Evolutionary conservation across 2,113 vertebrate genomes (phyloP).

Genomic region (Lophura nycthemera): DNA sequence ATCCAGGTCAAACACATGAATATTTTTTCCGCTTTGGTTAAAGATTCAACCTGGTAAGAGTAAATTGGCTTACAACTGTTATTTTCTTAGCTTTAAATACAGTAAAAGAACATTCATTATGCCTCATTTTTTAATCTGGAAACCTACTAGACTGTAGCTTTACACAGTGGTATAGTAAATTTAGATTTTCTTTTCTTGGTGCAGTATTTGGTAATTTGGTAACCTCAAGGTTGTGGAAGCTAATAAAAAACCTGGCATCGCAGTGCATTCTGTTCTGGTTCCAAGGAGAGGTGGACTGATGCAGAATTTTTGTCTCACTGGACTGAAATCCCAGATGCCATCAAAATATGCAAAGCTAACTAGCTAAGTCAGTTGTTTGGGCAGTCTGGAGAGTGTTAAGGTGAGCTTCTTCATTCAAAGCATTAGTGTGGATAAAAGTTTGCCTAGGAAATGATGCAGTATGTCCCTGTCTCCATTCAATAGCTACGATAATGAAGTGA

Average conservation of each 20-base stretch:
- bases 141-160: background rate
- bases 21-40: background rate
- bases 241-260: background rate
- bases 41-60: conserved; percentile 8
- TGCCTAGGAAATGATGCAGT: background rate
- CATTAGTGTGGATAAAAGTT: background rate
- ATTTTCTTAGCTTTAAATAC: background rate
- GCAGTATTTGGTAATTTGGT: background rate
- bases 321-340: background rate
- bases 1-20: background rate
- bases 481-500: background rate
- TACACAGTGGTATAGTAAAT: background rate
- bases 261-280: background rate
- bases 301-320: background rate
- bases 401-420: background rate
- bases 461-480: background rate
- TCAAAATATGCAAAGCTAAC: background rate
- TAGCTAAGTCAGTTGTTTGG: background rate
- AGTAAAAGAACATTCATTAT: background rate
- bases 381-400: background rate
- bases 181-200: background rate
- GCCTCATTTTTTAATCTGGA: background rate
- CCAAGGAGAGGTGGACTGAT: background rate
- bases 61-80: background rate
- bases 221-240: background rate